Conservation (phyloP, 2,797 vertebrate genomes). For the Amniataba percoides region DNA sequence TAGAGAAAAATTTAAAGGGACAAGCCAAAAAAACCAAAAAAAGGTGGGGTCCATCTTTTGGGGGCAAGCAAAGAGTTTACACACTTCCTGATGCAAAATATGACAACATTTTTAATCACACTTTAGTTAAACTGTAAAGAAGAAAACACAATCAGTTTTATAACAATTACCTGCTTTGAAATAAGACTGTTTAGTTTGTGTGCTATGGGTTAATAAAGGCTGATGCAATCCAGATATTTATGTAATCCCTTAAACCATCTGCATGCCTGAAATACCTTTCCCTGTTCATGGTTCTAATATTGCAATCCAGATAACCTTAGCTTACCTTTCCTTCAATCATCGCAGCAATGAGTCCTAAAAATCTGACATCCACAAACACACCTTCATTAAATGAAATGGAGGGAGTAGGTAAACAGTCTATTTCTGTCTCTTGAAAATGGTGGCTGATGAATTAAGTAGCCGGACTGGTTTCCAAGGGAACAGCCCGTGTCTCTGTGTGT, state of each 20-base stretch:
- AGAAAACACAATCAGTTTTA: background rate
- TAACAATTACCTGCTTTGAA: background rate
- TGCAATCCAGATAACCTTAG: slow-evolving; percentile 8
- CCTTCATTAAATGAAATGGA: slow-evolving; percentile 43
- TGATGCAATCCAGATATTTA: slow-evolving; percentile 15
- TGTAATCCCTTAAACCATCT: slow-evolving; percentile 19
- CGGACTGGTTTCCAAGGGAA: slow-evolving; percentile 83
- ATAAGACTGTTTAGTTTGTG: background rate
- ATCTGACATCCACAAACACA: slow-evolving; percentile 20
- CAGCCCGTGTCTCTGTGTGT: slow-evolving; percentile 56
- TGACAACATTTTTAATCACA: background rate
- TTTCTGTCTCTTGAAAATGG: slow-evolving; percentile 76
- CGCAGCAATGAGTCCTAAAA: background rate
- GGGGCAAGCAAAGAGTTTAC: background rate
- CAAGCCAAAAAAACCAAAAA: slow-evolving; percentile 46
- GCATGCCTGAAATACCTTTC: slow-evolving; percentile 20
- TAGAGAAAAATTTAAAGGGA: slow-evolving; percentile 61
- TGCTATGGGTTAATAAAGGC: background rate
- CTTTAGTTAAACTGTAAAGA: background rate
- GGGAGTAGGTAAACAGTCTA: slow-evolving; percentile 48
- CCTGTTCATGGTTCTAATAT: background rate
- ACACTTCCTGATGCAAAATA: background rate
- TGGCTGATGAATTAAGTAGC: slow-evolving; percentile 67
- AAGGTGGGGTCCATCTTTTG: background rate
- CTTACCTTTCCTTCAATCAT: background rate